Base-by-base conservation (phyloP, 2,113 vertebrate species). In the Ophthalmolycus amberensis region DNA sequence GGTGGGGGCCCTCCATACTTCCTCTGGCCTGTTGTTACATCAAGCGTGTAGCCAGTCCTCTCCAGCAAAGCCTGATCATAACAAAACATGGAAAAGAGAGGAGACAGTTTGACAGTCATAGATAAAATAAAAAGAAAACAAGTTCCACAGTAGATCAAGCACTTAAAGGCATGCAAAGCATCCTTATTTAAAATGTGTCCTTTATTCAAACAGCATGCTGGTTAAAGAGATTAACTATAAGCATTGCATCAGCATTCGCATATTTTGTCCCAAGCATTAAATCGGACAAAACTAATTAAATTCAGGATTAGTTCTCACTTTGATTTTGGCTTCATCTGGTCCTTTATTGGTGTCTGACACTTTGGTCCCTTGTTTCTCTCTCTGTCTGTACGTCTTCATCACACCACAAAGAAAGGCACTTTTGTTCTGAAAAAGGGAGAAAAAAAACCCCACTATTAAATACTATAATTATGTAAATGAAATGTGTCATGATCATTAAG, bases 381-480 rank as follows among this genome's bases (percentile, higher is more conserved):
- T 96, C 94, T 99, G 98, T 94, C 98, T 97, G 79, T 99, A 99
- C 50, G 98, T 99, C 96, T 99, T 99, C 98, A 99, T 99, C 94
- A 99, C 98, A 95, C 98, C 98, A 96, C 98, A 99, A 95, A 99
- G 97, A 97, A 99, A 99, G 97, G 98, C 98, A 99, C 98, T 99
- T 99, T 99, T 99, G 95, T 99, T 99, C 98, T 99, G 92, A 27
- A 69, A 90, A 42, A 67, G 60, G 77, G 48, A 58, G 14, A 75
- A 71, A 27, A 18, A 20, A 8, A 20, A 25, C 25, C 25, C 0
- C 18, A 12, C 0, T 42, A 50, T 29, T 15, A 2, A 58, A 6
- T 27, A 60, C 1, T 15, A 81, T 29, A 29, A 22, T 14, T 22
- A 8, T 37, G 32, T 29, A 14, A 29, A 15, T 40, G 20, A 63